Percentiles rank a stretch among this genome's conserved stretches.
These are phyloP conservation scores for Rotaria macrura DNA, from an alignment of 2,888 invertebrate species.

Conservation along the genomic window DNA sequence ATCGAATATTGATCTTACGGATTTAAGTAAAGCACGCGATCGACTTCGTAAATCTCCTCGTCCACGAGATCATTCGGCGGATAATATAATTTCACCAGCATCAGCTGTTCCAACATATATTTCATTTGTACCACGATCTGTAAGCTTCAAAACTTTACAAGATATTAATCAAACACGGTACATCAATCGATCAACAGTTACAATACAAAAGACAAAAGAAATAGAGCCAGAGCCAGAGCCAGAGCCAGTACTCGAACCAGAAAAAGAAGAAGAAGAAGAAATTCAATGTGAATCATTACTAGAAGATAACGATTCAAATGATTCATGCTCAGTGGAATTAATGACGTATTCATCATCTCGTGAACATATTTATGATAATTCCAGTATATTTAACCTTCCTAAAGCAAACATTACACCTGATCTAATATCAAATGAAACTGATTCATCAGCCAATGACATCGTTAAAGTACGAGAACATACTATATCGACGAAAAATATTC, in stretches of 20 bases:
- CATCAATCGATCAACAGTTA: not conserved
- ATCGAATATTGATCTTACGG: not conserved
- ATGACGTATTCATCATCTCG: not conserved
- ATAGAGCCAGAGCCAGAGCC: too few relatives aligned
- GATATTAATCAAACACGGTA: not conserved
- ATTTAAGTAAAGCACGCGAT: not conserved
- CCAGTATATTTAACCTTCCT: not conserved
- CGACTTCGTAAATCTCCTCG: not conserved
- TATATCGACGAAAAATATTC: not conserved
- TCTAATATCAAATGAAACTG: not conserved
- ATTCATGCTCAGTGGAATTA: not conserved
- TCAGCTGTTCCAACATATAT: not conserved
- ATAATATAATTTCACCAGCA: not conserved
- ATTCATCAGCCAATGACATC: not conserved
- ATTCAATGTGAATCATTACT: not conserved
- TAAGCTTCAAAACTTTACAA: not conserved
- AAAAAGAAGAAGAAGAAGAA: not conserved
- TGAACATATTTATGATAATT: slow-evolving; percentile 17
- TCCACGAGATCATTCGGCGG: not conserved
- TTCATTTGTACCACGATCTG: not conserved
- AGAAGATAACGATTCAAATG: not conserved
- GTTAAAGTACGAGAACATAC: not conserved
- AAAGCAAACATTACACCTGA: not conserved
- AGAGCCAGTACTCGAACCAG: too few relatives aligned
- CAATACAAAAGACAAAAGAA: not conserved